Percentiles rank a stretch among this genome's conserved stretches.
Evolutionary conservation across 2,888 invertebrate species (phyloP).

Genomic region (Epinotia ramella): DNA sequence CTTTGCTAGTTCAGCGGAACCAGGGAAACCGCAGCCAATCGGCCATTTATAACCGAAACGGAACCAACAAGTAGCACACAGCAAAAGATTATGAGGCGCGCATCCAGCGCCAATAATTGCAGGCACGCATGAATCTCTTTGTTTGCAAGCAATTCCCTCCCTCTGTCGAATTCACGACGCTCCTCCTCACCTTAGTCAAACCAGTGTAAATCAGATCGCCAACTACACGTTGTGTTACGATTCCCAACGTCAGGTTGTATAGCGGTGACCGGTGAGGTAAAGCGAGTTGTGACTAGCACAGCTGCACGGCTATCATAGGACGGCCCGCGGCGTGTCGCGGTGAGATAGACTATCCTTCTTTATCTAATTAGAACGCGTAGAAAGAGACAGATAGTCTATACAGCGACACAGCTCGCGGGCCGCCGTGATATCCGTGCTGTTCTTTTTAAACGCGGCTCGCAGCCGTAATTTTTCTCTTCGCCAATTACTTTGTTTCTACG

Average conservation of each 20-base stretch:
- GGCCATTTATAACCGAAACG: slow-evolving; percentile 6
- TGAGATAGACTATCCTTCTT: too few species aligned
- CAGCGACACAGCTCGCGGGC: too few species aligned
- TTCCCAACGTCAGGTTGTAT: too few species aligned
- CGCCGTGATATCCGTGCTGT: slow-evolving; percentile 40
- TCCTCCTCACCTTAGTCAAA: not conserved
- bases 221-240: too few species aligned
- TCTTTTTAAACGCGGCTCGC: slow-evolving; percentile 65
- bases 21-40: not conserved
- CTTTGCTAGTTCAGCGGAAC: too few species aligned
- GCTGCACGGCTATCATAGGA: too few species aligned
- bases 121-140: slow-evolving; percentile 51
- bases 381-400: too few species aligned
- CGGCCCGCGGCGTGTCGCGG: too few species aligned
- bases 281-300: too few species aligned
- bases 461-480: slow-evolving; percentile 70
- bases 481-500: slow-evolving; percentile 73
- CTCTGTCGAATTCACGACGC: slow-evolving; percentile 37
- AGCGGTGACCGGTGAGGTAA: too few species aligned
- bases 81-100: not conserved
- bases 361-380: too few species aligned
- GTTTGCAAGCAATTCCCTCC: slow-evolving; percentile 65
- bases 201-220: not conserved
- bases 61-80: slow-evolving; percentile 24
- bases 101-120: slow-evolving; percentile 52